Evolutionary conservation across 2,113 vertebrate genomes (phyloP).

Genomic region (Microtus richardsoni): DNA sequence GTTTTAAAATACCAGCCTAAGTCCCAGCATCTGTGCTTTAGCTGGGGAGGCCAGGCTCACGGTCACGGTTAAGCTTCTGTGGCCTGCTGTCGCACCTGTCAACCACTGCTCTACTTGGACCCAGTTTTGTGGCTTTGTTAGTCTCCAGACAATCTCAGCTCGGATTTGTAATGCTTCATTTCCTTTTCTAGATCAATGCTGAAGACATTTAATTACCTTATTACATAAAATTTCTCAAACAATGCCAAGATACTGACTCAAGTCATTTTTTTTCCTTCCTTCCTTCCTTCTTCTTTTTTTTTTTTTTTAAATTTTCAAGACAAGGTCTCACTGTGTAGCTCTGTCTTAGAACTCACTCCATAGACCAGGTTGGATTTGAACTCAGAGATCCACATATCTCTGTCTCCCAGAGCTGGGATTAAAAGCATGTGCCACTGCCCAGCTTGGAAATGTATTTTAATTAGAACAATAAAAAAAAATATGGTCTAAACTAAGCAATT

Average conservation of each 20-base stretch:
- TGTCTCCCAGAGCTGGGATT: neutral
- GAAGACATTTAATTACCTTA: neutral
- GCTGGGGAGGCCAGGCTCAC: neutral
- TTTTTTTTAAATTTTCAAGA: neutral
- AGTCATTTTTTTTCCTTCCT: neutral
- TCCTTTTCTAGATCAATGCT: slow-evolving; percentile 2
- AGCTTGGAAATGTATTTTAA: slow-evolving; percentile 8
- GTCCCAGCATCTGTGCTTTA: neutral
- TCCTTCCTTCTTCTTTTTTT: no score
- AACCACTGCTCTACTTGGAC: neutral
- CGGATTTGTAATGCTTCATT: neutral
- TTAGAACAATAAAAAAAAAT: neutral
- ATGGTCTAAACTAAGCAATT: neutral
- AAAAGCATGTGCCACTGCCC: neutral
- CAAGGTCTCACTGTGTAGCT: neutral
- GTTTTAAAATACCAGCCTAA: neutral
- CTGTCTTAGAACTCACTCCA: neutral
- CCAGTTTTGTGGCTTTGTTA: neutral
- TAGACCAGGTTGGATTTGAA: neutral
- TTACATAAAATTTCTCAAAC: neutral
- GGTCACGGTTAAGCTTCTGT: neutral
- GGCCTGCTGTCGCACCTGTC: neutral
- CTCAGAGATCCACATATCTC: neutral
- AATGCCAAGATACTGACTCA: neutral
- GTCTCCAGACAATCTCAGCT: neutral